phyloP scores from a whole-genome alignment of 1,140 invertebrate genomes.

The Drosophila equinoxialis region DNA sequence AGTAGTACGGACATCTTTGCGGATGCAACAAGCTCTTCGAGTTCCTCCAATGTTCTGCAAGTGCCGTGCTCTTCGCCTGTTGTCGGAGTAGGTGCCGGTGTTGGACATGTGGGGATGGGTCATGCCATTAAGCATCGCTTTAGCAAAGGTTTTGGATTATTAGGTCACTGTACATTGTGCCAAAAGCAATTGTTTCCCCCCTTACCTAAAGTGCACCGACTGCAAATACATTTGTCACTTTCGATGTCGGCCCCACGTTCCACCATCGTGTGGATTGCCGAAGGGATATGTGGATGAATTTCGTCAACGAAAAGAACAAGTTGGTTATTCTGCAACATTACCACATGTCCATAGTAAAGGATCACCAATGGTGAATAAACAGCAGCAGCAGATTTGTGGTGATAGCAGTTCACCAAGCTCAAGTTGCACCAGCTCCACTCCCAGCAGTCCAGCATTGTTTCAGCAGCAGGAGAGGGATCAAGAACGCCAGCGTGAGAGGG shows the following conservation, averaged over 20 bases:
- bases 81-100: slow-evolving; percentile 82
- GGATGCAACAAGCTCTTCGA: slow-evolving; percentile 63
- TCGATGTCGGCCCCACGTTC: slow-evolving; percentile 95
- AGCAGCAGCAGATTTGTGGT: slow-evolving; percentile 80
- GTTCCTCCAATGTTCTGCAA: slow-evolving; percentile 83
- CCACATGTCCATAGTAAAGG: slow-evolving; percentile 68
- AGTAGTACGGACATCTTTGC: slow-evolving; percentile 84
- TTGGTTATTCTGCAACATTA: slow-evolving; percentile 83
- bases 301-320: slow-evolving; percentile 85
- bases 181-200: slow-evolving; percentile 95
- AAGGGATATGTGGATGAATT: slow-evolving; percentile 92
- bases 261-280: slow-evolving; percentile 95
- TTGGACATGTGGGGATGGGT: slow-evolving; percentile 90
- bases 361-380: slow-evolving; percentile 82
- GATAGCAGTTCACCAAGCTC: slow-evolving; percentile 97
- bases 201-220: slow-evolving; percentile 93
- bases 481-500: slow-evolving; percentile 83
- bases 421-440: slow-evolving; percentile 97
- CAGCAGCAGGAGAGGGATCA: slow-evolving; percentile 83
- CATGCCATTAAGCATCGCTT: slow-evolving; percentile 96
- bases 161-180: slow-evolving; percentile 95
- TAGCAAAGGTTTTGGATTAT: slow-evolving; percentile 93
- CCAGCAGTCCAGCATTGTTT: slow-evolving; percentile 94
- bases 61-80: slow-evolving; percentile 88
- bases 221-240: slow-evolving; percentile 96